Evolutionary conservation across 2,888 invertebrate genomes (phyloP).

Genomic region (Ormyrus thymus): DNA sequence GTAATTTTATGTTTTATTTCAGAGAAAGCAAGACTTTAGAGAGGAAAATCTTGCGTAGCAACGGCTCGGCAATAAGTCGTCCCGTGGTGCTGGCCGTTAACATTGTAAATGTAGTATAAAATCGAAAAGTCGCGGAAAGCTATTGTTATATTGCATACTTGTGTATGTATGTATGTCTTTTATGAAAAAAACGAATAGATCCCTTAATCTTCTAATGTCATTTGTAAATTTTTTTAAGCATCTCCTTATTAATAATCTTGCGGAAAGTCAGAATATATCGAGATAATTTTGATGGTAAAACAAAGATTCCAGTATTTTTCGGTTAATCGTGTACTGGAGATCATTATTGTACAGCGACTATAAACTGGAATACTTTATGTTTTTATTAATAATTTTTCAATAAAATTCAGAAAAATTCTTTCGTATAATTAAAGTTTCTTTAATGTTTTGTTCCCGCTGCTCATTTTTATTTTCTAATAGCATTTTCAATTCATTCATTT

Average conservation of each 20-base stretch:
- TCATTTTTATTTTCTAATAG: too few relatives aligned
- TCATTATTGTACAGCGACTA: constrained; percentile 58
- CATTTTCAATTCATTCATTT: too few relatives aligned
- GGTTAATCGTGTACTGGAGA: constrained; percentile 27
- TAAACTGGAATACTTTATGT: constrained; percentile 67
- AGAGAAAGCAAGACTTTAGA: constrained; percentile 56
- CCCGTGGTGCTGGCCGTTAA: constrained; percentile 34
- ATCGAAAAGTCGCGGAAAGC: constrained; percentile 39
- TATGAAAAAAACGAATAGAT: constrained; percentile 41
- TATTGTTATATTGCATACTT: constrained; percentile 51
- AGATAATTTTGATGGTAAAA: constrained; percentile 32
- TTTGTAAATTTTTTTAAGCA: constrained; percentile 50
- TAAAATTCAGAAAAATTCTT: constrained; percentile 63
- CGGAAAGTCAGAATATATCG: constrained; percentile 10
- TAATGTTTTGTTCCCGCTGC: not conserved
- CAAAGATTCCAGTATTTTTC: constrained; percentile 42
- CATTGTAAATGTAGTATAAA: constrained; percentile 49
- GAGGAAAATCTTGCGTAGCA: constrained; percentile 47
- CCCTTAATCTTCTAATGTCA: constrained; percentile 42
- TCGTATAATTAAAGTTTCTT: constrained; percentile 29
- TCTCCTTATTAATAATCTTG: constrained; percentile 32
- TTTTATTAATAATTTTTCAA: constrained; percentile 69
- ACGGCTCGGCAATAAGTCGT: constrained; percentile 6
- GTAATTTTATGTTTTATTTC: constrained; percentile 38
- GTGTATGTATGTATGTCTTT: constrained; percentile 44